phyloP scores from a whole-genome alignment of 2,888 invertebrate genomes.

The Cataglyphis rosenhaueri region DNA sequence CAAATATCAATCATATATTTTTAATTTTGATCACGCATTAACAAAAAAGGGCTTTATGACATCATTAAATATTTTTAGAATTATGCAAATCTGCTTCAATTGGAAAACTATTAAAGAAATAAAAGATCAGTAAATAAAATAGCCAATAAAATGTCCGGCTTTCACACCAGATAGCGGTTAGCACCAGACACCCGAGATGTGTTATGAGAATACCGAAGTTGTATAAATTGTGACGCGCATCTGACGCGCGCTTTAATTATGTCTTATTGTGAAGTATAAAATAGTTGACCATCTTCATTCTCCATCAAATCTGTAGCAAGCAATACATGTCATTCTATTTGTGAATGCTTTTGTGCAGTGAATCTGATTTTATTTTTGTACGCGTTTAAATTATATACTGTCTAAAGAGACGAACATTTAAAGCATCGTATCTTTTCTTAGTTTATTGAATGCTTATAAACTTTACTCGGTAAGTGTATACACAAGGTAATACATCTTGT shows the following conservation, averaged over 20 bases:
- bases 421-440: too few species aligned
- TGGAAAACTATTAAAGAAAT: background rate
- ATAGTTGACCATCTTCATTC: background rate
- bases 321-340: background rate
- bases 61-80: background rate
- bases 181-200: background rate
- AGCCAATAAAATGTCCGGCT: background rate
- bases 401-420: background rate
- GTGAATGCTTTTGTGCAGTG: background rate
- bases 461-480: too few species aligned
- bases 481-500: too few species aligned
- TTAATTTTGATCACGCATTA: background rate
- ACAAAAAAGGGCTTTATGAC: background rate
- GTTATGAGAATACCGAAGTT: background rate
- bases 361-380: background rate
- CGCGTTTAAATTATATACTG: background rate
- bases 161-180: background rate
- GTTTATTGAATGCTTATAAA: too few species aligned
- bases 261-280: background rate
- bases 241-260: background rate
- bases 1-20: background rate
- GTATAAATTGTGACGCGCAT: background rate
- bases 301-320: background rate
- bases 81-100: background rate
- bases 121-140: background rate